Evolutionary conservation across 2,797 vertebrate species (phyloP).

Genomic region (Euthynnus affinis): DNA sequence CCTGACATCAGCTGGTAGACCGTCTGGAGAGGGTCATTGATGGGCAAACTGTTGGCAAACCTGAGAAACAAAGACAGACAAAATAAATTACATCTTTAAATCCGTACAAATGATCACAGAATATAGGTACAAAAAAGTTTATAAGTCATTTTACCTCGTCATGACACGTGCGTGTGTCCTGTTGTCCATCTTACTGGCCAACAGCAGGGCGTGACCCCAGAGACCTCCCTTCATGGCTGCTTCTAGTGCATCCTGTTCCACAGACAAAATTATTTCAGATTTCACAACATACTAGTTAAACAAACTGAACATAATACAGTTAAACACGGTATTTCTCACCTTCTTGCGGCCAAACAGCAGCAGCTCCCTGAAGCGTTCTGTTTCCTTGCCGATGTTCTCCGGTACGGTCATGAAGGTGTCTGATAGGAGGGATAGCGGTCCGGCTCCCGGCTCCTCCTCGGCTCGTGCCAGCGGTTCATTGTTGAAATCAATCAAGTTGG

Average conservation of each 20-base stretch:
- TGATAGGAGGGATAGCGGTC: conserved; percentile 93
- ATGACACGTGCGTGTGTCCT: conserved; percentile 97
- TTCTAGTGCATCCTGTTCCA: conserved; percentile 93
- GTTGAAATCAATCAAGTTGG: conserved; percentile 98
- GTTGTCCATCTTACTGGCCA: conserved; percentile 99
- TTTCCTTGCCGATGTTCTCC: conserved; percentile 91
- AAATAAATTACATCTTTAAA: not conserved
- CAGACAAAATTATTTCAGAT: conserved; percentile 21
- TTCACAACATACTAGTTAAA: not conserved
- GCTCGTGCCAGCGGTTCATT: conserved; percentile 91
- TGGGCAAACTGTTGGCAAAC: conserved; percentile 98
- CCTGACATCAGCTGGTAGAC: conserved; percentile 99
- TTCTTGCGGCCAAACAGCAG: conserved; percentile 97
- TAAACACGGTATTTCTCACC: conserved; percentile 68
- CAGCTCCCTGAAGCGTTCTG: conserved; percentile 94
- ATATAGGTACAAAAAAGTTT: not conserved
- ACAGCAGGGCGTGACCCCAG: conserved; percentile 96
- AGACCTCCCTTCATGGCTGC: conserved; percentile 98
- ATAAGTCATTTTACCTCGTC: conserved; percentile 89
- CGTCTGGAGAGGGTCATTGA: conserved; percentile 98
- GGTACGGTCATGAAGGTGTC: conserved; percentile 88
- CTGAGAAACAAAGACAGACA: conserved; percentile 74
- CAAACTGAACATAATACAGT: not conserved
- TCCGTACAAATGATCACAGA: not conserved
- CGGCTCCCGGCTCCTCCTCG: conserved; percentile 91